Evolutionary conservation across 2,797 vertebrate genomes (phyloP).

Genomic region (Pantherophis alleghaniensis): DNA sequence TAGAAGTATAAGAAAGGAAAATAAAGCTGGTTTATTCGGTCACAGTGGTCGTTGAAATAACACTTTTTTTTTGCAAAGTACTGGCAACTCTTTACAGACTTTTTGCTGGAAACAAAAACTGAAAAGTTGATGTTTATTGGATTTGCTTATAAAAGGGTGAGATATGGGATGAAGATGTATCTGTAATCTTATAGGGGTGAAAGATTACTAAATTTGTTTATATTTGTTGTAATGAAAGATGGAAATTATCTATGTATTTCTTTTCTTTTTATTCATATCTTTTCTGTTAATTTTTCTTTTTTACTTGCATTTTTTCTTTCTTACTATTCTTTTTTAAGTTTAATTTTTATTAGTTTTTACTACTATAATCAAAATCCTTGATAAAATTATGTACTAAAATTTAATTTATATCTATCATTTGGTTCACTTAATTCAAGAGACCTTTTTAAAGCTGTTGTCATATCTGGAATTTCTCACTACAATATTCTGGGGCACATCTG

Average conservation of each 20-base stretch:
- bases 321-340: background rate
- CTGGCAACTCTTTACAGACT: background rate
- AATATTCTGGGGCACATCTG: background rate
- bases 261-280: background rate
- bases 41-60: background rate
- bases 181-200: background rate
- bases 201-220: background rate
- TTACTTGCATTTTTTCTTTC: background rate
- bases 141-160: background rate
- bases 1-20: background rate
- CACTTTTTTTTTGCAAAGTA: background rate
- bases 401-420: background rate
- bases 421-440: background rate
- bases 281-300: background rate
- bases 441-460: background rate
- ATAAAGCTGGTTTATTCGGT: background rate
- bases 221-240: background rate
- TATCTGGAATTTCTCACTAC: background rate
- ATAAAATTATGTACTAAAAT: background rate
- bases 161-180: background rate
- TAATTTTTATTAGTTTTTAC: background rate
- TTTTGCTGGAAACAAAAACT: background rate
- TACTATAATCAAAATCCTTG: background rate
- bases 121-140: background rate
- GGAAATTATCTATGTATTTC: background rate